Conservation (phyloP, 2,888 invertebrate genomes). For the Geotrupes spiniger region DNA sequence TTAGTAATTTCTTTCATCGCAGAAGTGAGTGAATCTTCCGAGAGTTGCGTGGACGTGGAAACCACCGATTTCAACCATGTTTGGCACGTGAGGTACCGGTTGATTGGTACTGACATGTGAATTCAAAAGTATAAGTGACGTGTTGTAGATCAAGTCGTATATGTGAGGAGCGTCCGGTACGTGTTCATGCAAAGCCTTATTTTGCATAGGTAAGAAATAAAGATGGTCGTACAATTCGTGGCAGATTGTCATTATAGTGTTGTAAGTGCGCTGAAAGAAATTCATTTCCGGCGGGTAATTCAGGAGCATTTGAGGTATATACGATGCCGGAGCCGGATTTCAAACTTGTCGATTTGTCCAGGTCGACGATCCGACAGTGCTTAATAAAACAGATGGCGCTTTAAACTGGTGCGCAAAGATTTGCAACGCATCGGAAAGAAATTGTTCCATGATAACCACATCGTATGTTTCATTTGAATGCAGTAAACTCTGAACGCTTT, state of each 20-base stretch:
- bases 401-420: constrained; percentile 41
- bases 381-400: constrained; percentile 37
- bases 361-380: constrained; percentile 45
- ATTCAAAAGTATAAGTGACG: constrained; percentile 37
- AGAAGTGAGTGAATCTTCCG: constrained; percentile 21
- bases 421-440: constrained; percentile 48
- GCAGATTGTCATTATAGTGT: constrained; percentile 46
- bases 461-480: constrained; percentile 38
- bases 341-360: constrained; percentile 52
- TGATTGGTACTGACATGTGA: constrained; percentile 53
- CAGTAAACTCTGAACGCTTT: constrained; percentile 23
- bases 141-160: constrained; percentile 33
- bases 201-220: constrained; percentile 30
- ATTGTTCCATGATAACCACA: constrained; percentile 45
- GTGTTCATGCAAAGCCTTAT: constrained; percentile 32
- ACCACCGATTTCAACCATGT: constrained; percentile 59
- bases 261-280: constrained; percentile 55
- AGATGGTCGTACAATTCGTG: constrained; percentile 36
- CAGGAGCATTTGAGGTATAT: constrained; percentile 50
- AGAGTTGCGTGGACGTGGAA: constrained; percentile 43
- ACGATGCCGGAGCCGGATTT: constrained; percentile 50
- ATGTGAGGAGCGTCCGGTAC: constrained; percentile 35
- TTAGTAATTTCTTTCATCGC: constrained; percentile 24
- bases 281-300: constrained; percentile 45
- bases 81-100: constrained; percentile 54